Base-by-base conservation (phyloP, 2,797 vertebrate species). In the Heteromormyrus szaboi region DNA sequence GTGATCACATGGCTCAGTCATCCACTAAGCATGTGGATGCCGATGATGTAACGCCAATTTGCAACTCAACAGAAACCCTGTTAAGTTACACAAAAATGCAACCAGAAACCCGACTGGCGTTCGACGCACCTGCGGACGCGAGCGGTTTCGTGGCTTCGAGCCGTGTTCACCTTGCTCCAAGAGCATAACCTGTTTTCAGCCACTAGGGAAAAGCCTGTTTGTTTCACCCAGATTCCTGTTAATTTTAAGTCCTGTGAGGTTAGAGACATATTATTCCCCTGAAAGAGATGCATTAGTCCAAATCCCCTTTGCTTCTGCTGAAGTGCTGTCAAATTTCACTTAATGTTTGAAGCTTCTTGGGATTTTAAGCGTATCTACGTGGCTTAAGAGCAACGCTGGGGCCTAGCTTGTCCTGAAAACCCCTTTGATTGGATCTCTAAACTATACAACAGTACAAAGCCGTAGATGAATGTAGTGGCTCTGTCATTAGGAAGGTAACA, bases 11-110 rank as follows among this genome's bases (percentile, higher is more conserved):
- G 85, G 12, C 48, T 54, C 51, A 53, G 51, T 86, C 85, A 86
- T 86, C 48, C 50, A 50, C 85, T 41, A 56, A 56, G 50, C 85
- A 86, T 56, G 50, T 44, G 85, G 54, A 86, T 51, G 53, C 85
- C 11, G 17, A 41, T 56, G 53, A 86, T 19, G 53, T 56, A 56
- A 86, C 2, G 17, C 1, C 33, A 54, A 56, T n/a, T 17, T 86
- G 14, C 25, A 41, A 11, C 25, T 37, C 85, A 56, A 54, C 50
- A 6, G 29, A 19, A 6, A 33, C 17, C 85, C 12, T 7, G 22
- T 44, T 7, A 56, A 84, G 41, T 46, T 50, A 84, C 44, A 84
- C 41, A 46, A 22, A 84, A 50, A 84, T 25, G 41, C 9, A 22
- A 48, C 48, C 81, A 22, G 81, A 50, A 84, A 84, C 46, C 44